Percentiles rank a stretch among this genome's conserved stretches.
Conservation (phyloP, 1,140 invertebrate genomes). For the Delia radicum region DNA sequence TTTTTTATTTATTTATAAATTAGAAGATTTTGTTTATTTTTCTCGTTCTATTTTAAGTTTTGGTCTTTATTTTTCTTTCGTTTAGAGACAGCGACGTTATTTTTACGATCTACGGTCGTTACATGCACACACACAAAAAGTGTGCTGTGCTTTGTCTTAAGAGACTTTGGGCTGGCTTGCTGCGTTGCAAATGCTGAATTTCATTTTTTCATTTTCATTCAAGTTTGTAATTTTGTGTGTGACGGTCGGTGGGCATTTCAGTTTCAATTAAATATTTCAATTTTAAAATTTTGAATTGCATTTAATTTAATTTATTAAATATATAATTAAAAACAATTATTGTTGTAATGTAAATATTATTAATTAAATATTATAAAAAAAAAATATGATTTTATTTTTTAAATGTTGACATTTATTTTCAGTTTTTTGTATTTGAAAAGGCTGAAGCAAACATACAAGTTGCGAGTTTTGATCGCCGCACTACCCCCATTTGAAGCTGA, state of each 20-base stretch:
- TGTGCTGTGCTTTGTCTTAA: conserved; percentile 16
- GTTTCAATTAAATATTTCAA: background rate
- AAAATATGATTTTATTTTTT: background rate
- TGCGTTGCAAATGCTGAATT: conserved; percentile 25
- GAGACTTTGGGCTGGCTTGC: conserved; percentile 23
- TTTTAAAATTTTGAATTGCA: background rate
- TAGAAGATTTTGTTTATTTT: background rate
- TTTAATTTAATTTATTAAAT: background rate
- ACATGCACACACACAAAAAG: too few species aligned
- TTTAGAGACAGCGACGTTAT: background rate
- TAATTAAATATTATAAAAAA: background rate
- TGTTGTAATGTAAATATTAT: background rate
- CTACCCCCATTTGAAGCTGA: background rate
- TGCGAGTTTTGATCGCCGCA: background rate
- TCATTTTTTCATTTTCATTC: conserved; percentile 25
- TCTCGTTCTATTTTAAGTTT: too few species aligned
- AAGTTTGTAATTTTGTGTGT: conserved; percentile 7
- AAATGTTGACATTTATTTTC: too few species aligned
- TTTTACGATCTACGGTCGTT: conserved; percentile 28
- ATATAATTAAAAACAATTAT: background rate
- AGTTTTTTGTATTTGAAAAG: background rate
- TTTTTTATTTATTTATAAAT: too few species aligned
- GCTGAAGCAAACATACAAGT: too few species aligned
- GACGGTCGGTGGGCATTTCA: background rate
- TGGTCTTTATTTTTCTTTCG: background rate